A percentile compares a stretch with the other conserved stretches of the same genome.
These are phyloP conservation scores for Polyploca ridens DNA, from an alignment of 2,888 invertebrate genomes.

Conservation along the genomic window DNA sequence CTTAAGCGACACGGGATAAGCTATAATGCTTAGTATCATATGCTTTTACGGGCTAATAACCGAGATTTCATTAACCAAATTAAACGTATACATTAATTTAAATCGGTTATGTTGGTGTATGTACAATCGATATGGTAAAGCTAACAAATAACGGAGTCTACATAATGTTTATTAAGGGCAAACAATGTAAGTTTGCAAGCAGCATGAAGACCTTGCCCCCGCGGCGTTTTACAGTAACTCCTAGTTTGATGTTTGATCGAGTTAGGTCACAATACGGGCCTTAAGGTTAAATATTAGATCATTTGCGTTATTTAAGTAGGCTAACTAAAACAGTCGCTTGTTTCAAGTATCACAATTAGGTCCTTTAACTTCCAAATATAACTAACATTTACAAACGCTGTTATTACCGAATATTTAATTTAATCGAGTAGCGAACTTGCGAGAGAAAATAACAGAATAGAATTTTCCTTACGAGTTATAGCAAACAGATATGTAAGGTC, in stretches of 20 bases:
- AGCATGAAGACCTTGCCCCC: slow-evolving; percentile 59
- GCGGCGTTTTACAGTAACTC: slow-evolving; percentile 57
- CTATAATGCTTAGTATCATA: slow-evolving; percentile 16
- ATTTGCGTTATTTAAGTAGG: background rate
- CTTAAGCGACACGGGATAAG: background rate
- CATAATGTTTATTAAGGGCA: slow-evolving; percentile 61
- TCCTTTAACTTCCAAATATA: background rate
- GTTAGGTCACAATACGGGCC: slow-evolving; percentile 38
- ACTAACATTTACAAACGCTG: too few relatives aligned
- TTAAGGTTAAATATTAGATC: slow-evolving; percentile 10
- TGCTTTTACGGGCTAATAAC: slow-evolving; percentile 26
- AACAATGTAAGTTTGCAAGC: slow-evolving; percentile 60
- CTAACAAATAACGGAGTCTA: slow-evolving; percentile 51
- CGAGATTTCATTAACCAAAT: slow-evolving; percentile 37
- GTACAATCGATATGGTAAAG: slow-evolving; percentile 50
- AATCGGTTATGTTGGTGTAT: slow-evolving; percentile 34
- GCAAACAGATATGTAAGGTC: too few relatives aligned
- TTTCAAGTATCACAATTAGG: background rate
- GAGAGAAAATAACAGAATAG: too few relatives aligned
- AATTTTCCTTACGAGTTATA: too few relatives aligned
- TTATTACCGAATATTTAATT: too few relatives aligned
- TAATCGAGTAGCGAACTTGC: too few relatives aligned
- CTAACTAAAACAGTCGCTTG: background rate
- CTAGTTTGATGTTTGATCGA: slow-evolving; percentile 57
- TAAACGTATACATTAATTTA: slow-evolving; percentile 21